Evolutionary conservation across 2,888 invertebrate species (phyloP).

Genomic region (Oscheius onirici): DNA sequence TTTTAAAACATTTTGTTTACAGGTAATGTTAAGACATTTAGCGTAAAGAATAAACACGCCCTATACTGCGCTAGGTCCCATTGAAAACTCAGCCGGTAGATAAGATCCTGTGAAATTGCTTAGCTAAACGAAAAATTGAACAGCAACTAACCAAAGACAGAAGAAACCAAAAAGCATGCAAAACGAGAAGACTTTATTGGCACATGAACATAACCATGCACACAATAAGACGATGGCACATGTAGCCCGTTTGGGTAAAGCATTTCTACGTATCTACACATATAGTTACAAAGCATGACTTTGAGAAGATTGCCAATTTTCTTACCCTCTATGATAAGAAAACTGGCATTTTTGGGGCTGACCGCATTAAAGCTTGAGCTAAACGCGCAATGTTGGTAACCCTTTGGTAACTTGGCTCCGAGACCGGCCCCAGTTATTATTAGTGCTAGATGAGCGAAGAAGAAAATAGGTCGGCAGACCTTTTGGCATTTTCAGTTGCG

Average conservation of each 20-base stretch:
- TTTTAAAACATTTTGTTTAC: too few relatives aligned
- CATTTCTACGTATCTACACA: too few relatives aligned
- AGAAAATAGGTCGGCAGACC: constrained; percentile 48
- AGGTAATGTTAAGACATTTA: too few relatives aligned
- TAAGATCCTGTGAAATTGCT: too few relatives aligned
- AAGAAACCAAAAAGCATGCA: constrained; percentile 12
- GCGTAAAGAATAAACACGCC: too few relatives aligned
- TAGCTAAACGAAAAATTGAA: too few relatives aligned
- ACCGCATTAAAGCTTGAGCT: constrained; percentile 2
- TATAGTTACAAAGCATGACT: neutral
- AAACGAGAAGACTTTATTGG: constrained; percentile 23
- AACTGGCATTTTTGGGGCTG: neutral
- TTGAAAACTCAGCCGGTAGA: too few relatives aligned
- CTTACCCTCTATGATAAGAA: neutral
- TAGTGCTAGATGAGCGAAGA: constrained; percentile 20
- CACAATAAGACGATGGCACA: neutral
- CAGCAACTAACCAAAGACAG: neutral
- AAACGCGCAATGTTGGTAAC: constrained; percentile 18
- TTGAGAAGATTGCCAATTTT: neutral
- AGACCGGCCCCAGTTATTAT: neutral
- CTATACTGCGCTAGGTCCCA: too few relatives aligned
- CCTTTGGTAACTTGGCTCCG: constrained; percentile 12
- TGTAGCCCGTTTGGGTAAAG: too few relatives aligned
- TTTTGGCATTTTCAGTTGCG: constrained; percentile 55
- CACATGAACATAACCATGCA: neutral